Evolutionary conservation across 2,113 vertebrate species (phyloP).

Genomic region (Ginglymostoma cirratum): DNA sequence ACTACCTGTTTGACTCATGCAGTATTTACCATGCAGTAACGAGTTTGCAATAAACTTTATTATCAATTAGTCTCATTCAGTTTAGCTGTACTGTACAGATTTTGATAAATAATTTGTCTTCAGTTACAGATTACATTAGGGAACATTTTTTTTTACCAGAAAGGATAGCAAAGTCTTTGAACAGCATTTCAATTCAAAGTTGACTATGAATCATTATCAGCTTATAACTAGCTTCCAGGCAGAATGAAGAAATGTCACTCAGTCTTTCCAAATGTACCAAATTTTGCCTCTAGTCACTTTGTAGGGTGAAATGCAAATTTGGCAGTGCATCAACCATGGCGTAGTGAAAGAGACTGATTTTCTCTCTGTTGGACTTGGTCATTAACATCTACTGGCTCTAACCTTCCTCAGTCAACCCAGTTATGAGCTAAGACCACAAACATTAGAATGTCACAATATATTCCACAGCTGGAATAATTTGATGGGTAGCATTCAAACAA

Average conservation of each 20-base stretch:
- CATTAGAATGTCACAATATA: neutral
- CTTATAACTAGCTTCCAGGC: neutral
- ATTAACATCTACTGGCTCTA: neutral
- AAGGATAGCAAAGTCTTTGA: neutral
- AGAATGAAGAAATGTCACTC: neutral
- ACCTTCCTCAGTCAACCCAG: neutral
- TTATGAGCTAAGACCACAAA: neutral
- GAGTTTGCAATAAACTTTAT: neutral
- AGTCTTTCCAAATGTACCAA: neutral
- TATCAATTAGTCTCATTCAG: neutral
- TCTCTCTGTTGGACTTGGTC: neutral
- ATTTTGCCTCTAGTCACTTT: neutral
- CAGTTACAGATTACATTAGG: neutral
- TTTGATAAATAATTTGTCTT: neutral
- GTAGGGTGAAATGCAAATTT: neutral
- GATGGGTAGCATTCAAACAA: neutral
- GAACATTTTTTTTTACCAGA: neutral
- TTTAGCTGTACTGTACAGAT: neutral
- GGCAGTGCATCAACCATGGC: neutral
- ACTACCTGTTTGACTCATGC: neutral
- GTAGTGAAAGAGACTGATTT: neutral
- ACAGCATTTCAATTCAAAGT: neutral
- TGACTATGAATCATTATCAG: neutral
- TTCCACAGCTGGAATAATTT: neutral
- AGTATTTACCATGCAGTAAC: neutral